Evolutionary conservation across 2,797 vertebrate genomes (phyloP).

Genomic region (Chelon labrosus): DNA sequence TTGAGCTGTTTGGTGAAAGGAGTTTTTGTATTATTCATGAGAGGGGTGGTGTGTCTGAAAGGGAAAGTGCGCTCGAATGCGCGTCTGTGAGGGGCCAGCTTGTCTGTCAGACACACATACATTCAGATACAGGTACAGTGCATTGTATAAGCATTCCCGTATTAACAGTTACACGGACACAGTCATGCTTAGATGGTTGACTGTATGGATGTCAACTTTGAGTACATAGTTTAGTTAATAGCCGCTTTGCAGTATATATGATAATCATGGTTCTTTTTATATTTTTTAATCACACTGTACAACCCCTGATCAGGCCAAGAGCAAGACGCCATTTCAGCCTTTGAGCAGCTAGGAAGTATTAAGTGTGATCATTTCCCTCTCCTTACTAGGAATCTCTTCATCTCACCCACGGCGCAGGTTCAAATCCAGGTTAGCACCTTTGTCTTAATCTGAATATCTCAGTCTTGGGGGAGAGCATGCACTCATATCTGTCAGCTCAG

Average conservation of each 20-base stretch:
- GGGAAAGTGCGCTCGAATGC: slow-evolving; percentile 24
- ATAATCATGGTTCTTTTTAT: background rate
- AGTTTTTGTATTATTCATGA: slow-evolving; percentile 86
- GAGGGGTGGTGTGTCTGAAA: slow-evolving; percentile 71
- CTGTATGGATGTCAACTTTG: background rate
- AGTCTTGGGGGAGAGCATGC: slow-evolving; percentile 33
- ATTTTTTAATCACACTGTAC: background rate
- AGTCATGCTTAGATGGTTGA: slow-evolving; percentile 4
- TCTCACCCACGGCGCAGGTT: slow-evolving; percentile 51
- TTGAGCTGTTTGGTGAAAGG: slow-evolving; percentile 83
- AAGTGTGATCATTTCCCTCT: slow-evolving; percentile 23
- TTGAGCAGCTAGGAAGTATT: slow-evolving; percentile 10
- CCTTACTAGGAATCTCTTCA: slow-evolving; percentile 43
- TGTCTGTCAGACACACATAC: slow-evolving; percentile 42
- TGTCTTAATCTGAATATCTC: slow-evolving; percentile 56
- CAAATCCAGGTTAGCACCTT: slow-evolving; percentile 66
- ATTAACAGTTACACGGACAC: slow-evolving; percentile 12
- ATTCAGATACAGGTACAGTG: slow-evolving; percentile 43
- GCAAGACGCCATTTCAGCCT: background rate
- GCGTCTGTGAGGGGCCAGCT: slow-evolving; percentile 36
- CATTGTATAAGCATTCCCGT: slow-evolving; percentile 21
- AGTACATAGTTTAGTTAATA: slow-evolving; percentile 12
- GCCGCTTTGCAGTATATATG: background rate
- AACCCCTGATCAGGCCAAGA: background rate
- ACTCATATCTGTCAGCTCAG: slow-evolving; percentile 50